Evolutionary conservation across 2,888 invertebrate species (phyloP), one percentile per base, ranked within the genome.

Genomic region (Synanthedon tipuliformis): DNA sequence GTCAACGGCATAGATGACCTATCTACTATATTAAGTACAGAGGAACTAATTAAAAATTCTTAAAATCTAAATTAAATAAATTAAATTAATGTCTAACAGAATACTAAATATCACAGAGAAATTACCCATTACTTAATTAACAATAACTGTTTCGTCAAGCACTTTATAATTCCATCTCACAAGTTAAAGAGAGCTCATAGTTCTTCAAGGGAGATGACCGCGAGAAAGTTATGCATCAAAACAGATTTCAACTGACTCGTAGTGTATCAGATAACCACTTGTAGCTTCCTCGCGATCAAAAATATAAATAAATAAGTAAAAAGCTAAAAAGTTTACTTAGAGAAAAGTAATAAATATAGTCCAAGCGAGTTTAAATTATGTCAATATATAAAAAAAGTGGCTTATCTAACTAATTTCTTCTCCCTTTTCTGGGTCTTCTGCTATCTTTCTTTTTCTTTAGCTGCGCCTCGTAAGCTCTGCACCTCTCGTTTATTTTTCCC

Each of bases 71-170:
- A 68, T 73, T 76, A 71, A 87, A 87, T 86, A 86, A 87, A 86
- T 86, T 83, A 86, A 68, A 75, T 75, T 73, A 76, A 65, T 73
- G 80, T 77, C 77, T 82, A 34, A 83, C 67, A 81, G 78, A 84
- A 84, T 84, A 84, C 83, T 85, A 81, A 83, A 87, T 88, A 88
- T 88, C 88, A 88, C 88, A 88, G 88, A 81, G 81, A 77, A 78
- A 79, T 81, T 87, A 88, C 88, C 88, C 88, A 87, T 81, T 81
- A 80, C 82, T 84, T 85, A 80, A 75, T 80, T 75, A 81, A 83
- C 81, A 78, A 75, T 71, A 69, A 70, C 75, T 74, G 81, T 81
- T 74, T 81, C 82, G 82, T 83, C 81, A 78, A 81, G 72, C 69
- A 77, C 70, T 73, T 75, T 62, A 72, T 71, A 69, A 69, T 63